Base-by-base conservation (phyloP, 2,113 vertebrate genomes). In the Mirza zaza region DNA sequence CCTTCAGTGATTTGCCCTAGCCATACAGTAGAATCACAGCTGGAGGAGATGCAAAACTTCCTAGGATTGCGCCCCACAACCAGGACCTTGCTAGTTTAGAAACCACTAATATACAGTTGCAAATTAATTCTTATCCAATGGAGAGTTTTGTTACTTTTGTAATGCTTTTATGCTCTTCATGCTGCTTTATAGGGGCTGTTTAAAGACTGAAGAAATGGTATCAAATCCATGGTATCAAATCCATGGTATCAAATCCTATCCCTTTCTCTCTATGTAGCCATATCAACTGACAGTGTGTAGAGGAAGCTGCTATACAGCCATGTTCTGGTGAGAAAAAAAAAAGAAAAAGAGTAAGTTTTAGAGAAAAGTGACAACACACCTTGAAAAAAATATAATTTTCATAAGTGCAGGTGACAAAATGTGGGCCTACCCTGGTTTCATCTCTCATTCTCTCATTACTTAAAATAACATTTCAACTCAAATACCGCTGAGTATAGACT, bases 381-480 rank as follows among this genome's bases (percentile, higher is more conserved):
- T 86, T 73, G 52, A 94, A n/a, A 82, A 81, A 91, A 81, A 42
- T 55, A 85, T 29, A 93, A 76, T 59, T 94, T 91, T 93, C 61
- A 27, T 34, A 90, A 94, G 21, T 85, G 23, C 67, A 84, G 11
- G 20, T 55, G 48, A 32, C 68, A 83, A 82, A 86, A 83, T 57
- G 87, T 4, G 42, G 45, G 29, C 27, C 8, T 27, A 9, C 45
- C 17, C 70, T 77, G n/a, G 39, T 55, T 93, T 71, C 77, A 68
- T 42, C 59, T 45, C 81, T 91, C 42, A 63, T 71, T 71, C 59
- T 95, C 29, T 79, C 42, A 15, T 90, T 93, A 27, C 57, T 75
- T 68, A 95, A 97, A 97, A 93, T 89, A 95, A 96, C 70, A 93
- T 94, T 91, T 87, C 79, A 89, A 82, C 48, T 79, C 90, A 93